Conservation (phyloP, 2,797 vertebrate species). For the Sparidentex hasta region DNA sequence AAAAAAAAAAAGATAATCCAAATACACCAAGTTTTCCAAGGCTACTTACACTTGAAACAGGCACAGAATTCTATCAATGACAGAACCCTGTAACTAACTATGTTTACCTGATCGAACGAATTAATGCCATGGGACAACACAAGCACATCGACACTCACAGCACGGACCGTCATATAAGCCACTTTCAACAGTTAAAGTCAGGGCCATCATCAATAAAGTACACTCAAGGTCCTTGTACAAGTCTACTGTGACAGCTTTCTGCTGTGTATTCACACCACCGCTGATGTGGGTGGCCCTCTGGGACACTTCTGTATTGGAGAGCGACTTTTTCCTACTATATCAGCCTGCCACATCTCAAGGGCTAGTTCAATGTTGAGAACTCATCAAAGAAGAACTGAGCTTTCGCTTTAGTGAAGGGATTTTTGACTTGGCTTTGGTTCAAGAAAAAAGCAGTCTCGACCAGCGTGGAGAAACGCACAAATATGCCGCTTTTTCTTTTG, state of each 20-base stretch:
- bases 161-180: neutral
- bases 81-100: too few relatives aligned
- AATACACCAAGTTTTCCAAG: neutral
- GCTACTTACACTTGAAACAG: neutral
- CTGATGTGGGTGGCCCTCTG: slow-evolving; percentile 32
- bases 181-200: neutral
- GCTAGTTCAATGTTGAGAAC: slow-evolving; percentile 8
- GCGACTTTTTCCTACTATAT: slow-evolving; percentile 19
- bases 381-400: slow-evolving; percentile 20
- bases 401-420: neutral
- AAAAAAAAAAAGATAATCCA: neutral
- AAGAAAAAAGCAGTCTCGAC: neutral
- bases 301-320: slow-evolving; percentile 28
- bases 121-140: too few relatives aligned
- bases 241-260: slow-evolving; percentile 16
- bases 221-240: neutral
- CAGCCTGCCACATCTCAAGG: slow-evolving; percentile 30
- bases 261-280: slow-evolving; percentile 23
- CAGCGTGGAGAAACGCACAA: neutral
- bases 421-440: neutral
- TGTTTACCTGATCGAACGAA: neutral
- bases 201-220: slow-evolving; percentile 2
- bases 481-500: neutral
- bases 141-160: neutral
- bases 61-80: neutral